Base-by-base conservation (phyloP, 2,113 vertebrate species). In the Notiomystis cincta region DNA sequence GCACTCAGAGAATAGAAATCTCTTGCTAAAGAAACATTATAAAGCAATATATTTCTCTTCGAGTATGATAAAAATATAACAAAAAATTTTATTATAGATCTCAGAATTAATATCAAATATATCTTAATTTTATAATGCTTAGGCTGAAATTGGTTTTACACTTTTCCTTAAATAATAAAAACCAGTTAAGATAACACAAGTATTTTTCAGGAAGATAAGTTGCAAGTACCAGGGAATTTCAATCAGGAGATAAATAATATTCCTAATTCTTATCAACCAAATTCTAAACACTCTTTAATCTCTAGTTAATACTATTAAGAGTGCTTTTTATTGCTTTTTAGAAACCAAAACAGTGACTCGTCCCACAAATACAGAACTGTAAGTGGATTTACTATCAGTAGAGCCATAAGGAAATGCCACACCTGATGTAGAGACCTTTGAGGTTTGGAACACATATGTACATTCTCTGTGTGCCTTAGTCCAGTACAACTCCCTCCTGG, bases 321-420 rank as follows among this genome's bases (percentile, higher is more conserved):
- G 94, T 71, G 37, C 35, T 87, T 95, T 95, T 93, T 35, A 80
- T 60, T 51, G 38, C 50, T 93, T 95, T 79, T 76, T 96, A 93
- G 84, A 97, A 98, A 97, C 18, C 76, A 93, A 97, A 97, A 90
- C 70, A 97, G 87, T 94, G 93, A 97, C 84, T 97, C 88, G 96
- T 97, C 96, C 94, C 70, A 95, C 95, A 95, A 97, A 98, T 87
- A 92, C 56, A 93, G 76, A 97, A 95, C 87, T 87, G 72, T 82
- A 96, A 83, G 75, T 93, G n/a, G 95, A 98, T 97, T 98, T 97
- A 98, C 95, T 97, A 97, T 94, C 94, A 97, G 81, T 57, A 33
- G 88, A 96, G 95, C 89, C 89, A 72, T 96, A 91, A 97, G 97
- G 97, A 98, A 98, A 98, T 97, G 96, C 97, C 97, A 97, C 96